Percentiles rank a stretch among this genome's conserved stretches.
Conservation (phyloP, 2,797 vertebrate species). For the Peromyscus eremicus region DNA sequence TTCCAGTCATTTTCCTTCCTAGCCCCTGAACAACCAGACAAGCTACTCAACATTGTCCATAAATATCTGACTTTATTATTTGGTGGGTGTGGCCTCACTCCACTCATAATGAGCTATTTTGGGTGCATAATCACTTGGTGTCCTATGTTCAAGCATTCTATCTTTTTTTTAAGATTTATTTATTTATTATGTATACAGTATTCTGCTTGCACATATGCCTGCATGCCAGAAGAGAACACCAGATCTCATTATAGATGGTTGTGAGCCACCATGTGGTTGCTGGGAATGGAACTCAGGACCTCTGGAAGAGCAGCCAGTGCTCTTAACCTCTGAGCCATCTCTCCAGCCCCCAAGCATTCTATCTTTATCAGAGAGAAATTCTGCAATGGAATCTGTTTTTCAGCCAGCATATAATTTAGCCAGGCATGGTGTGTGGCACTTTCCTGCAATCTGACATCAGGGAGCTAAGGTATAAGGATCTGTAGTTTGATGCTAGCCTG, state of each 20-base stretch:
- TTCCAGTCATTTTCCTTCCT: slow-evolving; percentile 58
- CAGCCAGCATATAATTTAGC: slow-evolving; percentile 30
- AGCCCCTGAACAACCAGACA: slow-evolving; percentile 39
- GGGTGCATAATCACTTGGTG: neutral
- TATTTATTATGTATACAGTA: too few relatives aligned
- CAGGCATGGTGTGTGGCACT: neutral
- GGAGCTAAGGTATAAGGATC: neutral
- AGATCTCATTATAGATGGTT: too few relatives aligned
- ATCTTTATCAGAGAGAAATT: slow-evolving; percentile 1
- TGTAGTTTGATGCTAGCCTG: neutral
- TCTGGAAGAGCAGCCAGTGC: too few relatives aligned
- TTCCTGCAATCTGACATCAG: neutral
- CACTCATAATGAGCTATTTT: slow-evolving; percentile 35
- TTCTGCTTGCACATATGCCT: too few relatives aligned
- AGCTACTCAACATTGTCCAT: slow-evolving; percentile 53
- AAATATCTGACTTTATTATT: slow-evolving; percentile 23
- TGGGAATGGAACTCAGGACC: too few relatives aligned
- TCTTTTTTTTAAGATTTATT: neutral
- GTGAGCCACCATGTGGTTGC: too few relatives aligned
- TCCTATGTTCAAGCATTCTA: slow-evolving; percentile 32
- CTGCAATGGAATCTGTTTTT: slow-evolving; percentile 38
- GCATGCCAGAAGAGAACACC: too few relatives aligned
- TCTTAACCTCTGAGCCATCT: too few relatives aligned
- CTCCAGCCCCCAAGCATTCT: slow-evolving; percentile 16
- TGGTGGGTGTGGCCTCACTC: neutral